Evolutionary conservation across 2,888 invertebrate species (phyloP), one percentile per base, ranked within the genome.

Genomic region (Apamea sordens): DNA sequence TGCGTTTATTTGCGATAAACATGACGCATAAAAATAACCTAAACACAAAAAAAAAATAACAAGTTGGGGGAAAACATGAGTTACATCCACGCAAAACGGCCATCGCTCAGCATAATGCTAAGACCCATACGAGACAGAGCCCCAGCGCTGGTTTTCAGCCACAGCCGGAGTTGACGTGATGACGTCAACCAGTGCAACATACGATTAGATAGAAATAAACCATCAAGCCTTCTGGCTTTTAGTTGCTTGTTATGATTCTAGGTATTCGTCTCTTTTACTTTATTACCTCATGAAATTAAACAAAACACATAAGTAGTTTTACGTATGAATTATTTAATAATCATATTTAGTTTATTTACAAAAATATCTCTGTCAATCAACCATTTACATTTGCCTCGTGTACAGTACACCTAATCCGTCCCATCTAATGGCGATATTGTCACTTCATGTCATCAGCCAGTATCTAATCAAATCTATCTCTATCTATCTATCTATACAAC

Each of bases 321-420:
- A 47, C 21, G 4, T 24, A 18, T 28, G 18, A 80, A 36, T 32
- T 72, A 70, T 79, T 41, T n/a, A 79, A 70, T 36, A 71, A 21
- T 32, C 2, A 32, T 4, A 63, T 63, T 44, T n/a, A 44, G n/a
- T 72, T 44, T 24, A 28, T 41, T 56, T 50, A 64, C 44, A 44
- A 61, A 41, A 47, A 53, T 36, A 32, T n/a, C 15, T 79, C 59
- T 24, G 0, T 10, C 28, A 41, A 70, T 32, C 41, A 69, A n/a
- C 7, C n/a, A 68, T 13, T n/a, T 53, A 13, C 18, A 74, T 70
- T n/a, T 32, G 53, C 6, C 18, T 64, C 24, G 8, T 41, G 28
- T 32, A 41, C 36, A 44, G 11, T 24, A 56, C 21, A 65, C 21
- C 18, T 24, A 24, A 41, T 77, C 13, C 1, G 24, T 32, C 44